These are phyloP conservation scores for Perca fluviatilis DNA, from an alignment of 2,113 vertebrate genomes.

Conservation along the genomic window DNA sequence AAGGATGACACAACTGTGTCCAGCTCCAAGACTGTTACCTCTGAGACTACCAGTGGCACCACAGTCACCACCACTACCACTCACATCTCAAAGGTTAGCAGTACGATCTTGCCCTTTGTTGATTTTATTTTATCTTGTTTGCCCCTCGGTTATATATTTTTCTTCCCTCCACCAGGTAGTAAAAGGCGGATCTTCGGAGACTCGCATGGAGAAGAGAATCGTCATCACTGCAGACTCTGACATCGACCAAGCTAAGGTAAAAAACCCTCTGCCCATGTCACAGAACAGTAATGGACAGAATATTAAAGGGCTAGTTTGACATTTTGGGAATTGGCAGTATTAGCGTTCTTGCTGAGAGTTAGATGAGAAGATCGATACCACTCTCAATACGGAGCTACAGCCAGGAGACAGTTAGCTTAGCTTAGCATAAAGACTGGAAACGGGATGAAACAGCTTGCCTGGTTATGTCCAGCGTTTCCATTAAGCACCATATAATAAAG, in stretches of 20 bases:
- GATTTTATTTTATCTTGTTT: not conserved
- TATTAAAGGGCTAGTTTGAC: not conserved
- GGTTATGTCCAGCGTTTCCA: not conserved
- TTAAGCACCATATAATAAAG: not conserved
- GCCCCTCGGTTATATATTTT: not conserved
- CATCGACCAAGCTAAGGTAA: conserved; percentile 92
- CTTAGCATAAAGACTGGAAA: not conserved
- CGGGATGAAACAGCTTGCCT: not conserved
- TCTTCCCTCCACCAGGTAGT: conserved; percentile 85
- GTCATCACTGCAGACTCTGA: conserved; percentile 94
- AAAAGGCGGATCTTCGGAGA: conserved; percentile 93
- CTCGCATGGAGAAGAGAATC: conserved; percentile 95
- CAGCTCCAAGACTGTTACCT: conserved; percentile 89
- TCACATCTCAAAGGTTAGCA: conserved; percentile 93
- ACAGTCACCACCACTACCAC: conserved; percentile 91
- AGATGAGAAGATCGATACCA: not conserved
- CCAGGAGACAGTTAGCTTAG: not conserved
- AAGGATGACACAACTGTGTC: conserved; percentile 84
- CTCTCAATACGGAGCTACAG: too few relatives aligned
- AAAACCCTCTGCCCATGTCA: not conserved
- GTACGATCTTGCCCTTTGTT: not conserved
- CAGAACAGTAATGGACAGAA: not conserved
- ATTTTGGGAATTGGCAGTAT: not conserved
- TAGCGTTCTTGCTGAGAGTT: not conserved
- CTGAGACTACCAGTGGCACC: conserved; percentile 86